Evolutionary conservation across 2,888 invertebrate species (phyloP).

Genomic region (Lasiommata megera): DNA sequence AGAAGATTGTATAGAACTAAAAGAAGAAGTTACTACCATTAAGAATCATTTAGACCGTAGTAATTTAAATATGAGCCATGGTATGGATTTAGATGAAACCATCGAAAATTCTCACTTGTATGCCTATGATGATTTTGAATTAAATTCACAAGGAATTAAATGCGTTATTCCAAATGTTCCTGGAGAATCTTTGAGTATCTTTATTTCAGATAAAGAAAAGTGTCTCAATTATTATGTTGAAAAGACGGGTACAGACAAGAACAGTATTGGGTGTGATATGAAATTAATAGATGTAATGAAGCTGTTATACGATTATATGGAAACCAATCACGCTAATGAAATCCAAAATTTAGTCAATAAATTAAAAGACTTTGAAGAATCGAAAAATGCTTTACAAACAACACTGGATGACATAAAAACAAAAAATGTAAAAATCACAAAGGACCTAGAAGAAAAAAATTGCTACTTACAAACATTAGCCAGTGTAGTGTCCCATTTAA

Average conservation of each 20-base stretch:
- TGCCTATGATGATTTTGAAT: constrained; percentile 41
- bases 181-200: constrained; percentile 50
- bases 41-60: constrained; percentile 65
- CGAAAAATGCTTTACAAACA: constrained; percentile 43
- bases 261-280: constrained; percentile 42
- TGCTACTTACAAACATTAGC: constrained; percentile 40
- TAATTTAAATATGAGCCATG: constrained; percentile 50
- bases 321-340: constrained; percentile 56
- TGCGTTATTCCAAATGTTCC: constrained; percentile 46
- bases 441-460: constrained; percentile 48
- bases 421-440: constrained; percentile 42
- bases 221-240: constrained; percentile 60
- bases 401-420: constrained; percentile 38
- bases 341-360: constrained; percentile 64
- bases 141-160: constrained; percentile 40
- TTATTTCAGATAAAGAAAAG: constrained; percentile 55
- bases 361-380: constrained; percentile 56
- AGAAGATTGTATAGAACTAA: constrained; percentile 68
- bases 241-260: constrained; percentile 49
- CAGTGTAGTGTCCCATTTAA: constrained; percentile 44
- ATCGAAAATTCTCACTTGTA: constrained; percentile 49
- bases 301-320: constrained; percentile 54
- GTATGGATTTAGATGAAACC: constrained; percentile 63
- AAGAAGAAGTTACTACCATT: constrained; percentile 67
- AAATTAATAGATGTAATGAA: constrained; percentile 67